Base-by-base conservation (phyloP, 2,888 invertebrate species). In the Clistopyga incitator region DNA sequence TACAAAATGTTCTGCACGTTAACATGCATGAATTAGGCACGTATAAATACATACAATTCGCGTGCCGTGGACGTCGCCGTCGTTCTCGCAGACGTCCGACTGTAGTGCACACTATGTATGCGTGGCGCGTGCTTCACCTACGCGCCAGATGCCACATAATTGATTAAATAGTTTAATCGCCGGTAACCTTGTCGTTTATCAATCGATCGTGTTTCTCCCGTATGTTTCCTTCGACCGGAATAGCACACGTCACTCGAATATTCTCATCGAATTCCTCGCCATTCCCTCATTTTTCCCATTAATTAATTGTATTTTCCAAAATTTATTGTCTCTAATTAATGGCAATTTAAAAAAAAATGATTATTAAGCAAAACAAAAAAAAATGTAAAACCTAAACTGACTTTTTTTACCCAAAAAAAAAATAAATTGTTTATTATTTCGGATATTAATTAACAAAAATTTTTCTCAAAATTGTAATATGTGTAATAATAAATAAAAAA, bases 91-190 rank as follows among this genome's bases (percentile, higher is more conserved):
- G 34, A 70, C 61, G 34, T 50, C 25, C 11, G 56, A 50, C 47
- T 18, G 13, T 42, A 42, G 4, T 1, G 50, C 70, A 50, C 29
- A 38, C 56, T 45, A 18, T 78, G 45, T 68, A 56, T 67, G 54
- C 67, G 25, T 59, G 71, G 79, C 76, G 79, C 82, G 79, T 74
- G 78, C 77, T 78, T 84, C 84, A 80, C 84, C 84, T 82, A 84
- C 84, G 82, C 82, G 84, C 85, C 86, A 84, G 82, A 85, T 85
- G 84, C 84, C 71, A 80, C 81, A 86, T 85, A 86, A 86, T 86
- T 85, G 86, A 86, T 86, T 86, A 86, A 85, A 85, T 85, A 84
- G 85, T 86, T 86, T 85, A 86, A 86, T 86, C 85, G 81, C 71
- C 80, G 81, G 79, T 84, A 86, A 81, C 84, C 84, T 84, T 84